A percentile compares a stretch with the other conserved stretches of the same genome.
Evolutionary conservation across 2,888 invertebrate species (phyloP).

Genomic region (Dione juno): DNA sequence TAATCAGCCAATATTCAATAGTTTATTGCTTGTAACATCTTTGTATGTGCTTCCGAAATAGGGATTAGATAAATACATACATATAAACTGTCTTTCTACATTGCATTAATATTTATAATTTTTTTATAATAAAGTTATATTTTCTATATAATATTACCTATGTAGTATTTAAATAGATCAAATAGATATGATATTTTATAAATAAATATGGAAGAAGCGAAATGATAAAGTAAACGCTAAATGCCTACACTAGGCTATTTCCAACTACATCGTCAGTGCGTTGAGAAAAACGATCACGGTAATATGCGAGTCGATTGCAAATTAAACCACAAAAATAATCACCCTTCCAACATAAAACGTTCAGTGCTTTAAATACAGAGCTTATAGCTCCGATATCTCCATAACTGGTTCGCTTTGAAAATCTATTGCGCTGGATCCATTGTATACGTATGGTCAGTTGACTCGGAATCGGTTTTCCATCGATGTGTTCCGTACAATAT

Average conservation of each 20-base stretch:
- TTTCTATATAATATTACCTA: background rate
- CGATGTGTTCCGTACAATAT: conserved; percentile 61
- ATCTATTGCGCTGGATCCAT: conserved; percentile 52
- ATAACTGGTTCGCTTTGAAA: conserved; percentile 63
- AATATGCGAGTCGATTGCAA: conserved; percentile 62
- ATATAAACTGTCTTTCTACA: background rate
- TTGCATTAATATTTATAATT: background rate
- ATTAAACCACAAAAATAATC: conserved; percentile 78
- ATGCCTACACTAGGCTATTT: conserved; percentile 38
- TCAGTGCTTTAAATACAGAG: conserved; percentile 58
- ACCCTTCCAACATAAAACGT: conserved; percentile 64
- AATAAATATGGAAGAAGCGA: conserved; percentile 16
- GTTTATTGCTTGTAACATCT: conserved; percentile 29
- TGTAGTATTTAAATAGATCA: background rate
- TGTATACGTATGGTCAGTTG: conserved; percentile 49
- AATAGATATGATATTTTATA: background rate
- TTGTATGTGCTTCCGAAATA: conserved; percentile 14
- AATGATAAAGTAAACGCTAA: conserved; percentile 36
- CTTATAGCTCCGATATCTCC: conserved; percentile 57
- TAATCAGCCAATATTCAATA: conserved; percentile 35
- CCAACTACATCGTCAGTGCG: conserved; percentile 40
- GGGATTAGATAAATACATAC: conserved; percentile 16
- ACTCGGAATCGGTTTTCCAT: conserved; percentile 46
- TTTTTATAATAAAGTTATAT: background rate
- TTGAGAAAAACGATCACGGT: conserved; percentile 61